A percentile compares a stretch with the other conserved stretches of the same genome.
These are phyloP conservation scores for Lordiphosa collinella DNA, from an alignment of 1,140 invertebrate genomes.

Conservation along the genomic window DNA sequence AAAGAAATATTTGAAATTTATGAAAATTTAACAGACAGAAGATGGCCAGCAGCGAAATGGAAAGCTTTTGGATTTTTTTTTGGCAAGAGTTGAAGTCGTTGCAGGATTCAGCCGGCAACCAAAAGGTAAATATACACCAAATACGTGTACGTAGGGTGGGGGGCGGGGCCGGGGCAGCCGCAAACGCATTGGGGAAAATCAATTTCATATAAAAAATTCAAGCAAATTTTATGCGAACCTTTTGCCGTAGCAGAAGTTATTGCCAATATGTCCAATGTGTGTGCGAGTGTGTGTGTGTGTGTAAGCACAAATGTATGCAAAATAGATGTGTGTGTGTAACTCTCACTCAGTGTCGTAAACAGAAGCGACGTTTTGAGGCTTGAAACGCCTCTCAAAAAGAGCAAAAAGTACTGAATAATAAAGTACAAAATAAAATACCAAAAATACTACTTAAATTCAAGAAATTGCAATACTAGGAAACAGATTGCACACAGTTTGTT, in stretches of 20 bases:
- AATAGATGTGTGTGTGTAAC: conserved; percentile 33
- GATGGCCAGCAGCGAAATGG: neutral
- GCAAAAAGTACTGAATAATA: too few relatives aligned
- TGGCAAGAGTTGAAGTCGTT: conserved; percentile 31
- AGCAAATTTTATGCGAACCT: conserved; percentile 71
- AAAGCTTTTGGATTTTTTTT: conserved; percentile 40
- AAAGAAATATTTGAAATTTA: conserved; percentile 57
- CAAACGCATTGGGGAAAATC: conserved; percentile 59
- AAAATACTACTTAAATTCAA: too few relatives aligned
- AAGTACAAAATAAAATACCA: too few relatives aligned
- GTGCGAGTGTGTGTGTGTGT: conserved; percentile 11
- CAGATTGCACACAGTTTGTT: too few relatives aligned
- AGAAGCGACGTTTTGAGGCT: too few relatives aligned
- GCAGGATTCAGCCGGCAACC: conserved; percentile 5
- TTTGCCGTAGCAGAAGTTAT: conserved; percentile 61
- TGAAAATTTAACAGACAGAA: conserved; percentile 58
- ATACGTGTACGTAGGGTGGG: conserved; percentile 29
- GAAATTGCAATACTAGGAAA: too few relatives aligned
- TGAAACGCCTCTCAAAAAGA: too few relatives aligned
- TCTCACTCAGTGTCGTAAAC: conserved; percentile 5
- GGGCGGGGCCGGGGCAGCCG: conserved; percentile 13
- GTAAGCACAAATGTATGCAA: conserved; percentile 33
- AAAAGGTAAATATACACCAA: conserved; percentile 56
- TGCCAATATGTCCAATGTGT: conserved; percentile 31
- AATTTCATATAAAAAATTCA: conserved; percentile 76